These are phyloP conservation scores for Adineta ricciae DNA, from an alignment of 2,888 invertebrate genomes.

Conservation along the genomic window DNA sequence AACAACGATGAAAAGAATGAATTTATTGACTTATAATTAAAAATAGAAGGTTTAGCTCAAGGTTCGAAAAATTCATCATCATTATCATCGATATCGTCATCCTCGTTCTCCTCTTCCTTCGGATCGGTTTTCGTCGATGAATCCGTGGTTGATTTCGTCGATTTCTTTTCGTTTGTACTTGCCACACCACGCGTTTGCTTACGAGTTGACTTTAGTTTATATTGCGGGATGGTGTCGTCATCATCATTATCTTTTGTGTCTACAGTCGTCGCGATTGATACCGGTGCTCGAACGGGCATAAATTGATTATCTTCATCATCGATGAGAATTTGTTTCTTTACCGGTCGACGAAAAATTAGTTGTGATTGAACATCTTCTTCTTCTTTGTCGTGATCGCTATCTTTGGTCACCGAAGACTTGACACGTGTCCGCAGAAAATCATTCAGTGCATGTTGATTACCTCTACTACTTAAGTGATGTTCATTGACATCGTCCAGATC, in stretches of 20 bases:
- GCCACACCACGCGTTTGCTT: background rate
- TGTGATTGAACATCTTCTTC: background rate
- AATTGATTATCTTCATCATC: background rate
- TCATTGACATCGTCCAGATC: background rate
- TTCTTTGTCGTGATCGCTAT: background rate
- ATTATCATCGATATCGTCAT: background rate
- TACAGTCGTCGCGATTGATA: background rate
- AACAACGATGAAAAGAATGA: background rate
- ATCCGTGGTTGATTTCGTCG: background rate
- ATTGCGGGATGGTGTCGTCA: background rate
- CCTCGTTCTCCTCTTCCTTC: background rate
- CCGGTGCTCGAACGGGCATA: background rate
- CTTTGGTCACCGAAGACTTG: background rate
- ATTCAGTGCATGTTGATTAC: constrained; percentile 9
- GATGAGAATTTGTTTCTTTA: background rate
- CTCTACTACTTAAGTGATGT: background rate
- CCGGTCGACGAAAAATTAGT: background rate
- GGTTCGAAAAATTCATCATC: background rate
- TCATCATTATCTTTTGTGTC: background rate
- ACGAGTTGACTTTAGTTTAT: background rate
- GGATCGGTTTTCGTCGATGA: background rate
- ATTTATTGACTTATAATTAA: background rate
- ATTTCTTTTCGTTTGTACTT: background rate
- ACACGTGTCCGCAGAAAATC: background rate
- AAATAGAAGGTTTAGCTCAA: background rate